phyloP scores from a whole-genome alignment of 2,888 invertebrate species.

The Tholera decimalis region DNA sequence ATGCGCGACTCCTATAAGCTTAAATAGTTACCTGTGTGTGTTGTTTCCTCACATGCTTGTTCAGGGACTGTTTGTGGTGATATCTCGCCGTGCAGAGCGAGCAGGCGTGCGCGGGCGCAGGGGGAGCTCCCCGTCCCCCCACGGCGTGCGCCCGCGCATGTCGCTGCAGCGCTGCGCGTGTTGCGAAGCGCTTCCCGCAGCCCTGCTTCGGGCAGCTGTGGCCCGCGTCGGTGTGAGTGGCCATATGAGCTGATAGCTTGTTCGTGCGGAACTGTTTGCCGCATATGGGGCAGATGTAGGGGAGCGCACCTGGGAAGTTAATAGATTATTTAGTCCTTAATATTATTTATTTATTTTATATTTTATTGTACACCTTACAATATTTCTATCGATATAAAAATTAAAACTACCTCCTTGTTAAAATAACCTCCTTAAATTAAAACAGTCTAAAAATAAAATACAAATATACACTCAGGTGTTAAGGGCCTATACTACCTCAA shows the following conservation, averaged over 20 bases:
- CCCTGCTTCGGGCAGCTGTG: constrained; percentile 41
- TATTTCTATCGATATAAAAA: too few species aligned
- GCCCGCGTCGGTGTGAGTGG: constrained; percentile 67
- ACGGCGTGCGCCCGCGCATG: constrained; percentile 61
- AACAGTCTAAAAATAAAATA: too few species aligned
- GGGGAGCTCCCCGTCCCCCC: constrained; percentile 53
- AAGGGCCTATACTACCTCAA: too few species aligned
- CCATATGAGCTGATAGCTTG: constrained; percentile 81
- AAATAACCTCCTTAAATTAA: too few species aligned
- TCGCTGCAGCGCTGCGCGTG: constrained; percentile 63
- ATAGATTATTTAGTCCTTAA: neutral
- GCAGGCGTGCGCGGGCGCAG: constrained; percentile 62
- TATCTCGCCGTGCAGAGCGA: constrained; percentile 72
- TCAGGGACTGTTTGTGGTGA: constrained; percentile 79
- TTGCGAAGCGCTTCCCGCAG: constrained; percentile 61
- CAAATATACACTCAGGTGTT: too few species aligned
- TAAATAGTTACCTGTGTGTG: constrained; percentile 67
- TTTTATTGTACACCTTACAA: too few species aligned
- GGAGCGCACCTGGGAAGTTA: constrained; percentile 72
- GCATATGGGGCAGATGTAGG: constrained; percentile 83
- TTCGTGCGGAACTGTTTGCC: constrained; percentile 82
- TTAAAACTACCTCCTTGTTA: too few species aligned
- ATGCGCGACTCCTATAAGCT: too few species aligned
- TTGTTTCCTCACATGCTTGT: constrained; percentile 76
- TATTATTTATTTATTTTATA: too few species aligned